phyloP scores from a whole-genome alignment of 2,113 vertebrate genomes.

The Sceloporus tristichus region DNA sequence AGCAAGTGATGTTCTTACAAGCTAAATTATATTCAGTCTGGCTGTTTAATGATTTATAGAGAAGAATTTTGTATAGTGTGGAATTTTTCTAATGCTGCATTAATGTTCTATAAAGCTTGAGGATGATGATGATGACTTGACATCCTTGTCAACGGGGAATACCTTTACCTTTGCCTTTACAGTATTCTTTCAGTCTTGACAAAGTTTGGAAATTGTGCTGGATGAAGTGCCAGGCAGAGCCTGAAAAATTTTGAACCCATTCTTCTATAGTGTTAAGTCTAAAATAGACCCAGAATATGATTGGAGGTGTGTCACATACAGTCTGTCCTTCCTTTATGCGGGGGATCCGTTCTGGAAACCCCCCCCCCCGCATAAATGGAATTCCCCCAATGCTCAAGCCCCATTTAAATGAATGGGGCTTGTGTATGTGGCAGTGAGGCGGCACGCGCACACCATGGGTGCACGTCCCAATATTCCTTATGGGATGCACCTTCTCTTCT shows the following conservation, averaged over 20 bases:
- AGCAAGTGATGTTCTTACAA: not conserved
- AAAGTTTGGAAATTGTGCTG: not conserved
- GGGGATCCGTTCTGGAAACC: too few relatives aligned
- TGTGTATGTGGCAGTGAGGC: too few relatives aligned
- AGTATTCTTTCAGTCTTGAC: accelerated
- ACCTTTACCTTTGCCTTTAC: not conserved
- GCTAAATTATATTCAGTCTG: not conserved
- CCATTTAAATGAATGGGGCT: too few relatives aligned
- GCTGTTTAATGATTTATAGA: not conserved
- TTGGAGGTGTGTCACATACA: not conserved
- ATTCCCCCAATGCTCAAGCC: too few relatives aligned
- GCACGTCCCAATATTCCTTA: too few relatives aligned
- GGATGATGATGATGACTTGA: conserved; percentile 20
- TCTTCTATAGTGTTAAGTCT: not conserved
- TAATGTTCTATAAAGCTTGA: conserved; percentile 32
- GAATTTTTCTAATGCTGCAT: not conserved
- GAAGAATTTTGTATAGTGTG: not conserved
- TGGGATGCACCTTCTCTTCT: too few relatives aligned
- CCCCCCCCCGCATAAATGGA: too few relatives aligned
- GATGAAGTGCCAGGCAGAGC: conserved; percentile 19
- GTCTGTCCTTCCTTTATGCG: too few relatives aligned
- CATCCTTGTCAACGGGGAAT: too few relatives aligned
- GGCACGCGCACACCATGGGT: too few relatives aligned
- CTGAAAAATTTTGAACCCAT: not conserved
- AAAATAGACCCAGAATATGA: not conserved